phyloP scores from a whole-genome alignment of 2,113 vertebrate genomes.

The Micromys minutus region DNA sequence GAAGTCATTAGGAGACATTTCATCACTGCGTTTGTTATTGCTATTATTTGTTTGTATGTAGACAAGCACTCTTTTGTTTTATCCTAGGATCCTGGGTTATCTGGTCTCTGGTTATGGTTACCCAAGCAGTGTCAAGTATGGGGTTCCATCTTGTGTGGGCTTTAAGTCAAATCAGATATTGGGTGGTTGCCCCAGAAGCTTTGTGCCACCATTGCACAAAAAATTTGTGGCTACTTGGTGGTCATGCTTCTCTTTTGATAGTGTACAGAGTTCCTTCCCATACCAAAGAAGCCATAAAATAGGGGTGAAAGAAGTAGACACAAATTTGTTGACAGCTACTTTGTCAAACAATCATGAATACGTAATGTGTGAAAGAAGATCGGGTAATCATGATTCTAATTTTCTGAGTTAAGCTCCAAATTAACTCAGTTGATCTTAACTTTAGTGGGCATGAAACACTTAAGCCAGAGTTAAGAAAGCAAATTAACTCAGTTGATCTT shows the following conservation, averaged over 20 bases:
- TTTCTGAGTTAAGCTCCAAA: constrained; percentile 48
- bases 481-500: constrained; percentile 61
- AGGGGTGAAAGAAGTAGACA: not conserved
- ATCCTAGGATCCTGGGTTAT: not conserved
- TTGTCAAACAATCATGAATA: not conserved
- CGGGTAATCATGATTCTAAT: not conserved
- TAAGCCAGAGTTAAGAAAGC: constrained; percentile 54
- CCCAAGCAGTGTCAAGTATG: not conserved
- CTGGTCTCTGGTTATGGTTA: not conserved
- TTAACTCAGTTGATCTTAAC: constrained; percentile 64
- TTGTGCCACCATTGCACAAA: not conserved
- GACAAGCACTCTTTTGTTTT: not conserved
- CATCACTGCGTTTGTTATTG: not conserved
- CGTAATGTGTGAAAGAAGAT: not conserved
- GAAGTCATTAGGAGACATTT: not conserved
- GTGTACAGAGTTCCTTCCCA: not conserved
- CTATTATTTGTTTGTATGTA: not conserved
- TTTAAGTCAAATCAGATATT: not conserved
- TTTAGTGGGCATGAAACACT: constrained; percentile 51
- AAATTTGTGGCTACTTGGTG: not conserved
- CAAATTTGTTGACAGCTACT: not conserved
- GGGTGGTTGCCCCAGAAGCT: not conserved
- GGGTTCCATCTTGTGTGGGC: not conserved
- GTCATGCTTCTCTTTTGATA: not conserved
- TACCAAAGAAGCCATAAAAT: not conserved